Evolutionary conservation across 2,888 invertebrate species (phyloP).

Genomic region (Tyria jacobaeae): DNA sequence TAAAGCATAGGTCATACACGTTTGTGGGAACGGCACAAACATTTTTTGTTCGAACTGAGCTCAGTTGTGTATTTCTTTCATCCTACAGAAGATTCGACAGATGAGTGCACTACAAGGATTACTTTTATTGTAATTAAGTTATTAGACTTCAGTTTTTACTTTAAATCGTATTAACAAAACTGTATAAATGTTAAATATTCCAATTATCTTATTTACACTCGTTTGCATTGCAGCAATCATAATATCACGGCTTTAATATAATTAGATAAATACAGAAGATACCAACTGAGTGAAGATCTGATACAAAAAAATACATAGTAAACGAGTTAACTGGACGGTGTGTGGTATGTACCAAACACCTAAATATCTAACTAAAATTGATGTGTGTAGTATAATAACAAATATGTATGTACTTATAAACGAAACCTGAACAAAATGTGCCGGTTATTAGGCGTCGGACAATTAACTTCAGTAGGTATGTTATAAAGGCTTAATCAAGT

Average conservation of each 20-base stretch:
- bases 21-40: no score
- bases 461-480: conserved; percentile 8
- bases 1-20: no score
- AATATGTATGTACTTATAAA: neutral
- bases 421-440: conserved; percentile 8
- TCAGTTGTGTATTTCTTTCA: neutral
- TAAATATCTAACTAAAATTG: neutral
- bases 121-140: no score
- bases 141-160: neutral
- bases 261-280: no score
- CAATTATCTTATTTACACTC: neutral
- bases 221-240: neutral
- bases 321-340: no score
- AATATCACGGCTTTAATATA: neutral
- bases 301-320: no score
- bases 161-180: neutral
- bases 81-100: neutral
- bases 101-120: no score
- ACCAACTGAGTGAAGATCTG: no score
- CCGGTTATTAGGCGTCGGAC: conserved; percentile 10
- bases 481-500: conserved; percentile 6
- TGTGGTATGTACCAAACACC: no score
- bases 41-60: neutral
- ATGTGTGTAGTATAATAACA: neutral
- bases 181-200: neutral